Base-by-base conservation (phyloP, 2,797 vertebrate genomes). In the Sphenodon punctatus region DNA sequence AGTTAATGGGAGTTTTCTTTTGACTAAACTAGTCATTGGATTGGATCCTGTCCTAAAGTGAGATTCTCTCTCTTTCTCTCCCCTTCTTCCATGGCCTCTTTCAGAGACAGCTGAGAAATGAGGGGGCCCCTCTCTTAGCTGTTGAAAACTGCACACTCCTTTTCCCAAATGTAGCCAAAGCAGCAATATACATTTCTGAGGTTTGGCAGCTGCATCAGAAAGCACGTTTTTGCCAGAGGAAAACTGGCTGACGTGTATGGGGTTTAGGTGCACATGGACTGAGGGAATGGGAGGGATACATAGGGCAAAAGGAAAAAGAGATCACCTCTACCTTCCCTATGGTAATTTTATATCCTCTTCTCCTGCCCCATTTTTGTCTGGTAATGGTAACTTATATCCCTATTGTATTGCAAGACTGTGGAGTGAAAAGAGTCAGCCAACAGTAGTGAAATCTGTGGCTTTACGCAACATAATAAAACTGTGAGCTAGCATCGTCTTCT, bases 151-250 rank as follows among this genome's bases (percentile, higher is more conserved):
- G 91, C 90, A 73, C 85, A 87, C 89, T 92, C 79, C 88, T 87
- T 92, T 93, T 85, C 91, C 80, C 90, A 87, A 93, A 91, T 86
- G 86, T 78, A 92, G 93, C 92, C 93, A 94, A 91, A 93, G 90
- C 87, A 77, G 92, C 93, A 92, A 94, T 93, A 94, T 92, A 94
- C 93, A 93, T 94, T 94, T 94, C 93, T 94, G 93, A 94, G 92
- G 92, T 93, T 93, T 94, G 93, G 93, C 93, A 94, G 88, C 88
- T 84, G 89, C 87, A 91, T 93, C 80, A 88, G 82, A 93, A 90
- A 94, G 89, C 58, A 12, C 76, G 80, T 3, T 71, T 92, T 90
- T 92, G 89, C 92, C 90, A 93, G 78, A 89, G 85, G 38, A 91
- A 73, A 82, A 79, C 89, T 86, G 82, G 61, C 75, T 93, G 87